These are phyloP conservation scores for Hesperia comma DNA, from an alignment of 2,888 invertebrate genomes.

Conservation along the genomic window DNA sequence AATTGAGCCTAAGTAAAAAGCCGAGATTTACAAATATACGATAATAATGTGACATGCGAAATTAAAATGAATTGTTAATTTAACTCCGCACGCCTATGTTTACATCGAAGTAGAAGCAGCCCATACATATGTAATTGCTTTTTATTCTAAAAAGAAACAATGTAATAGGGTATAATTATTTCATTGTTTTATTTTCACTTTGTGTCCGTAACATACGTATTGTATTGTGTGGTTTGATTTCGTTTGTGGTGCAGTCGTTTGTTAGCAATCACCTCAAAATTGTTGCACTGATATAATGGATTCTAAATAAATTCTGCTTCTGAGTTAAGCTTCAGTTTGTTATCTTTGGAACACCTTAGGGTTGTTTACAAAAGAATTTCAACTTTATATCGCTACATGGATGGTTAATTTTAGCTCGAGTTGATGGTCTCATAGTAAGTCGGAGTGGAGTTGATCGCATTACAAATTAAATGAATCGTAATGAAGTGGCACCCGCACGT, in stretches of 20 bases:
- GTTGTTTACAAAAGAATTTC: background rate
- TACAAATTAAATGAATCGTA: conserved; percentile 55
- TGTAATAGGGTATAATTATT: background rate
- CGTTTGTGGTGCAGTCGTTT: conserved; percentile 8
- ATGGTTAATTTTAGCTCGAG: conserved; percentile 13
- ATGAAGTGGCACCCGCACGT: conserved; percentile 44
- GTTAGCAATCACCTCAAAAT: conserved; percentile 18
- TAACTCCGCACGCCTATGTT: too few relatives aligned
- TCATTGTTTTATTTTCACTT: background rate
- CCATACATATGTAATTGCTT: too few relatives aligned
- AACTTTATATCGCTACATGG: background rate
- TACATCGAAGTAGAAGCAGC: too few relatives aligned
- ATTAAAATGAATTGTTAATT: too few relatives aligned
- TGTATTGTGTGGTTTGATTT: conserved; percentile 29
- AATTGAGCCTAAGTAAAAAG: too few relatives aligned
- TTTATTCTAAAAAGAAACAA: background rate
- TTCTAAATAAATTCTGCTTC: conserved; percentile 12
- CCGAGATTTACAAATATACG: too few relatives aligned
- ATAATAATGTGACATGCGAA: too few relatives aligned
- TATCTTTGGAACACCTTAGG: conserved; percentile 1
- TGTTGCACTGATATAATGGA: conserved; percentile 10
- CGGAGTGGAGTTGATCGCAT: conserved; percentile 26
- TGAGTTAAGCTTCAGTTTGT: conserved; percentile 9
- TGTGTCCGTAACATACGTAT: background rate
- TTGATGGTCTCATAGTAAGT: background rate